These are phyloP conservation scores for Myrmophylax atrothorax DNA, from an alignment of 2,113 vertebrate species.

Conservation along the genomic window DNA sequence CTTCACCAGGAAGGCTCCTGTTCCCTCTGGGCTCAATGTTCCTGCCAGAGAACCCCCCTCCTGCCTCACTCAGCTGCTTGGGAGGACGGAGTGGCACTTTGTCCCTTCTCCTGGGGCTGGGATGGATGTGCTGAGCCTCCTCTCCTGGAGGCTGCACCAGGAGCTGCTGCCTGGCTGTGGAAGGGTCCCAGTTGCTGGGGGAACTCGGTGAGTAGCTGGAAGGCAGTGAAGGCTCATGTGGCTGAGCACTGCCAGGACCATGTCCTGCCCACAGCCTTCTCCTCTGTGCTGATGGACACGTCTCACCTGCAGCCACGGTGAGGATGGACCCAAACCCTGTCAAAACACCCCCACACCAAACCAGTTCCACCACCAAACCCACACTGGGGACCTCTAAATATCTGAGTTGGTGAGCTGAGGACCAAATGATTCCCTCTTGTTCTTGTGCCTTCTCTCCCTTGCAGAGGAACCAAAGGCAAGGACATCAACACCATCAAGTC, in stretches of 20 bases:
- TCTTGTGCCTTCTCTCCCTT: slow-evolving; percentile 66
- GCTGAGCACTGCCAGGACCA: not conserved
- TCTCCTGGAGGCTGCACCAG: not conserved
- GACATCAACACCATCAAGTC: slow-evolving; percentile 99
- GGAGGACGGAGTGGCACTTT: not conserved
- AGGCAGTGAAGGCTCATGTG: not conserved
- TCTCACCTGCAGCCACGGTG: not conserved
- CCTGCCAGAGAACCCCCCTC: not conserved
- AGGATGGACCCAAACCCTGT: not conserved
- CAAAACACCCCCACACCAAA: not conserved
- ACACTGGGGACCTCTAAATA: not conserved
- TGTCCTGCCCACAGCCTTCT: not conserved
- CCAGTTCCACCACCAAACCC: not conserved
- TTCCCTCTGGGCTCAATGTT: not conserved
- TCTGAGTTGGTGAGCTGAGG: not conserved
- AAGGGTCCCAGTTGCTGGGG: not conserved
- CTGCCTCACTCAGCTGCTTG: not conserved
- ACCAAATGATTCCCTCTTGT: not conserved
- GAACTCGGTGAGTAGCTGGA: not conserved
- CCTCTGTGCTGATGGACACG: fast-evolving
- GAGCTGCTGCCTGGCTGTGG: not conserved
- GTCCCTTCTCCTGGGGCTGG: not conserved
- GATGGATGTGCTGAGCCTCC: not conserved
- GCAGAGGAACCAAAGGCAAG: slow-evolving; percentile 95
- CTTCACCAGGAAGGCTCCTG: not conserved